Evolutionary conservation across 2,888 invertebrate genomes (phyloP).

Genomic region (Ectemnius continuus): DNA sequence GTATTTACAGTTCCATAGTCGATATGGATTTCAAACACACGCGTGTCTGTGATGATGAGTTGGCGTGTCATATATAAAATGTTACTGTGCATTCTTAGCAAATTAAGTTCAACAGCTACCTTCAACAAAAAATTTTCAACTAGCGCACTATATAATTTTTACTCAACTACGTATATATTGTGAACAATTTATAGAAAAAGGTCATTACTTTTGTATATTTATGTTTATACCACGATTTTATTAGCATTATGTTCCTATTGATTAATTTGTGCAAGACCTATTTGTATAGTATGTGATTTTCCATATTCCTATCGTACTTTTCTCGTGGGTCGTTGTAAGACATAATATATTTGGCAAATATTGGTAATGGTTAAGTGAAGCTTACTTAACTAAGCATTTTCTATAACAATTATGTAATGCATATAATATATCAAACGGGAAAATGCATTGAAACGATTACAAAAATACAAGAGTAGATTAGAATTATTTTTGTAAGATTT

Average conservation of each 20-base stretch:
- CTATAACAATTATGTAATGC: constrained; percentile 20
- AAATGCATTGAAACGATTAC: constrained; percentile 30
- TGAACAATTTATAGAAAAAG: constrained; percentile 9
- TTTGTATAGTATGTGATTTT: constrained; percentile 6
- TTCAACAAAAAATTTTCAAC: constrained; percentile 20
- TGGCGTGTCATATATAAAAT: constrained; percentile 62
- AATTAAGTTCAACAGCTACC: constrained; percentile 14
- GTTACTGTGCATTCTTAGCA: constrained; percentile 30
- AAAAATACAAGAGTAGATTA: constrained; percentile 38
- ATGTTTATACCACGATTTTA: constrained; percentile 23
- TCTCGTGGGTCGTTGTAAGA: constrained; percentile 12
- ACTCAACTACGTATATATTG: not conserved
- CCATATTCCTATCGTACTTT: not conserved
- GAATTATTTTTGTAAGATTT: constrained; percentile 72
- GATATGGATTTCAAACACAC: constrained; percentile 62
- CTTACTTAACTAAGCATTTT: constrained; percentile 15
- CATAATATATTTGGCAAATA: constrained; percentile 5
- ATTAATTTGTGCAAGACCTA: not conserved
- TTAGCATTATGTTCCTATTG: constrained; percentile 16
- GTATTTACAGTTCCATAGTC: constrained; percentile 77
- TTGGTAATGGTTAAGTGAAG: not conserved
- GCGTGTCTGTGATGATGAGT: constrained; percentile 58
- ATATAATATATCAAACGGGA: constrained; percentile 18
- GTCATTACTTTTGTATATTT: constrained; percentile 24
- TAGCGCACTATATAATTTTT: constrained; percentile 24